These are phyloP conservation scores for Luidia sarsii DNA, from an alignment of 53 echinoderm and acorn worm species.

Conservation along the genomic window DNA sequence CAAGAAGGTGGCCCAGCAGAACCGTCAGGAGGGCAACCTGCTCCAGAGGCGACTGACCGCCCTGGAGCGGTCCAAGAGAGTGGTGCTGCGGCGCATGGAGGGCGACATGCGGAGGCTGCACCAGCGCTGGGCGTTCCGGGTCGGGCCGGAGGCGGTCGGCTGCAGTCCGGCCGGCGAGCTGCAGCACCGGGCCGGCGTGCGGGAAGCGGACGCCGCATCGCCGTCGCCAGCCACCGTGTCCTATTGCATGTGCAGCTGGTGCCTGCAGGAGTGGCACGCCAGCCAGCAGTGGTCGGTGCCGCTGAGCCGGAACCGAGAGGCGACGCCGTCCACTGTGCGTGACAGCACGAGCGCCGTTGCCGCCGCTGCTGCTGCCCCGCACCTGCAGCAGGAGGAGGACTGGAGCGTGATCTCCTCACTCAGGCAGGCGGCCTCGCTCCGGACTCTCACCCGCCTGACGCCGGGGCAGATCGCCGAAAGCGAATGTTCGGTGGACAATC, in stretches of 20 bases:
- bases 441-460: too few species aligned
- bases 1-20: constrained; percentile 16
- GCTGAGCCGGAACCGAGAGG: not conserved
- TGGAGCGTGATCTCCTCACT: not conserved
- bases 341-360: too few species aligned
- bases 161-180: not conserved
- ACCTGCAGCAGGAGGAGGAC: not conserved
- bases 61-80: constrained; percentile 4
- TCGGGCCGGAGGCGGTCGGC: not conserved
- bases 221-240: not conserved
- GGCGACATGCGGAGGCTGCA: not conserved
- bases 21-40: constrained; percentile 24
- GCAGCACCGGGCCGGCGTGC: not conserved
- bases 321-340: too few species aligned
- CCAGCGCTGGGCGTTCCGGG: too few species aligned
- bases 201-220: too few species aligned
- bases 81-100: constrained; percentile 12
- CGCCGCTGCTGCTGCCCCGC: not conserved
- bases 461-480: too few species aligned
- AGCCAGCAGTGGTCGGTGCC: constrained; percentile 21
- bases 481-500: too few species aligned
- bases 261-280: constrained; percentile 12
- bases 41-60: constrained; percentile 9
- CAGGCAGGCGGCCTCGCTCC: too few species aligned
- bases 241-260: constrained; percentile 29